Base-by-base conservation (phyloP, 2,888 invertebrate species). In the Acrobeloides nanus region DNA sequence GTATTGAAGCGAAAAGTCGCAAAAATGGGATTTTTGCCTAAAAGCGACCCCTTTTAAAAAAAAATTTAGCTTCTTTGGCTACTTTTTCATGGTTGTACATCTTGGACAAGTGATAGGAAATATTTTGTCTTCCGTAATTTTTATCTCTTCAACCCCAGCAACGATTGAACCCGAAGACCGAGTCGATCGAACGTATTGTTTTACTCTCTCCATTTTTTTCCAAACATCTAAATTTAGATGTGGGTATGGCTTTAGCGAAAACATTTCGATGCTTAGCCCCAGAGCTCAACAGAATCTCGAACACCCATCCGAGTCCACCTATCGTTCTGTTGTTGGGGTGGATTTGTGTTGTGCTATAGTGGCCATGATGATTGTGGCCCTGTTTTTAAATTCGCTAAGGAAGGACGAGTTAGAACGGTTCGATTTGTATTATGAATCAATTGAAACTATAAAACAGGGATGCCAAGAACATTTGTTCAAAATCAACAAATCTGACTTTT, bases 41-140 rank as follows among this genome's bases (percentile, higher is more conserved):
- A n/a, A n/a, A n/a, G n/a, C n/a, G n/a, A n/a, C n/a, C n/a, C n/a
- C n/a, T n/a, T n/a, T n/a, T 6, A 32, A 1, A 38, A 18, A 31
- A 17, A 3, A 6, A 38, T 61, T 18, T 38, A 63, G 64, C 70
- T 93, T 95, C 81, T 95, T 95, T 77, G 95, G 95, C 35, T 87
- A 92, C 82, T 95, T 95, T 83, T 95, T 95, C 81, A 83, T 92
- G 66, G 87, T 92, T 60, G 92, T 92, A 84, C 92, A 93, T 76
- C 86, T 89, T 15, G 87, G 92, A 66, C 87, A 92, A 78, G 69
- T 93, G 38, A 88, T 89, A 86, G 92, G 93, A 73, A 93, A 93
- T 77, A 81, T 93, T 55, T 84, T 90, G 71, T 89, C 89, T n/a
- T 89, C 89, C 5, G 51, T 62, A 17, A 66, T 74, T 10, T 57